Evolutionary conservation across 2,113 vertebrate genomes (phyloP).

Genomic region (Caretta caretta): DNA sequence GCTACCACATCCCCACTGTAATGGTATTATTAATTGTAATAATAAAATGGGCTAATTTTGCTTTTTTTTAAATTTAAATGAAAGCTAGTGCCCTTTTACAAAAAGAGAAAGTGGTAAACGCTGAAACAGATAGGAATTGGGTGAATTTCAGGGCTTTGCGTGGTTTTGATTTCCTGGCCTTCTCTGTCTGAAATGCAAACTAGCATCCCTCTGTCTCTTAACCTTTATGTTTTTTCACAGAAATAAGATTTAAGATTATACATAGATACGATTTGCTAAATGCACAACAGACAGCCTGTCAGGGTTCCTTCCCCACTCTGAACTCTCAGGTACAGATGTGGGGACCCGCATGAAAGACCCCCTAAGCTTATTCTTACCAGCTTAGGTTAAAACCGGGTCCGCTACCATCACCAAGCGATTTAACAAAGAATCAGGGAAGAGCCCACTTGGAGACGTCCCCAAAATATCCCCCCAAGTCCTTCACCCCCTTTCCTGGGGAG

Average conservation of each 20-base stretch:
- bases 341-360: too few species aligned
- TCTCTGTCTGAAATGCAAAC: background rate
- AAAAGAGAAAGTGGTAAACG: background rate
- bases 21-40: too few species aligned
- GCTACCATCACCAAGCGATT: too few species aligned
- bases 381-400: too few species aligned
- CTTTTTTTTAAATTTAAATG: background rate
- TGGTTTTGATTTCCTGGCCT: background rate
- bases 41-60: background rate
- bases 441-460: too few species aligned
- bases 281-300: background rate
- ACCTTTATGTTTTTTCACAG: background rate
- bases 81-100: background rate
- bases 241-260: background rate
- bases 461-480: too few species aligned
- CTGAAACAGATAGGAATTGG: background rate
- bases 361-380: too few species aligned
- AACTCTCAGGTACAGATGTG: too few species aligned
- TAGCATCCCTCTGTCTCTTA: background rate
- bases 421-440: too few species aligned
- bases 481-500: too few species aligned
- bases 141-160: background rate
- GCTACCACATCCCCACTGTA: too few species aligned
- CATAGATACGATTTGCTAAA: background rate
- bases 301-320: too few species aligned